Percentiles rank a stretch among this genome's conserved stretches.
phyloP scores from a whole-genome alignment of 2,113 vertebrate genomes.

The Podarcis muralis region DNA sequence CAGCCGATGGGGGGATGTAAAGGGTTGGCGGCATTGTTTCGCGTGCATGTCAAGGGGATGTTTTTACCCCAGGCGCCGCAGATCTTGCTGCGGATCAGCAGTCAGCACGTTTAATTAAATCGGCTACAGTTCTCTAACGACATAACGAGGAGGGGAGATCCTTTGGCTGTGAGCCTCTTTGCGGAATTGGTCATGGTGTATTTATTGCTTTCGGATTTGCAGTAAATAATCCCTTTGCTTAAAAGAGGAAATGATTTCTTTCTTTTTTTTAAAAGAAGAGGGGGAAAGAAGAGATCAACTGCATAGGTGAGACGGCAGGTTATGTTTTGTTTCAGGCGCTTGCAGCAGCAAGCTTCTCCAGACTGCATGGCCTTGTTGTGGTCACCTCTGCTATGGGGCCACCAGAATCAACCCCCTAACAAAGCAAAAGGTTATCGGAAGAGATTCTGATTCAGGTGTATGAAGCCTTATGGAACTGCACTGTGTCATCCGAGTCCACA shows the following conservation, averaged over 20 bases:
- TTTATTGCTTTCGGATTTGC: conserved; percentile 14
- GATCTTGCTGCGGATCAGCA: not conserved
- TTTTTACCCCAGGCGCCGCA: not conserved
- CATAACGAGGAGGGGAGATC: conserved; percentile 21
- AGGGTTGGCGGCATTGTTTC: not conserved
- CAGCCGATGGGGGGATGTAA: not conserved
- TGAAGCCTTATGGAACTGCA: not conserved
- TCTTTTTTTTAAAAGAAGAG: not conserved
- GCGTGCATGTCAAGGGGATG: not conserved
- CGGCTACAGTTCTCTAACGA: conserved; percentile 17
- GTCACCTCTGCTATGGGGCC: not conserved
- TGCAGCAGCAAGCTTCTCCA: no score
- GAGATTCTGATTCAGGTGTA: not conserved
- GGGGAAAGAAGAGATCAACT: not conserved
- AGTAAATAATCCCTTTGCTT: conserved; percentile 28
- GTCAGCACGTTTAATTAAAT: conserved; percentile 22
- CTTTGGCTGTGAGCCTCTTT: not conserved
- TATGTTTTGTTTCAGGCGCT: not conserved
- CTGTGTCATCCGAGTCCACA: not conserved
- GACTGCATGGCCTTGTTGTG: no score
- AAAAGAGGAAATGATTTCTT: conserved; percentile 11
- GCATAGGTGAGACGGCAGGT: conserved; percentile 6
- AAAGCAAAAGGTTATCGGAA: not conserved
- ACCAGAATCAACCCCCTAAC: no score
- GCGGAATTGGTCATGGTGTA: conserved; percentile 20